A percentile compares a stretch with the other conserved stretches of the same genome.
These are phyloP conservation scores for Amblyteles armatorius DNA, from an alignment of 2,888 invertebrate genomes.

Conservation along the genomic window DNA sequence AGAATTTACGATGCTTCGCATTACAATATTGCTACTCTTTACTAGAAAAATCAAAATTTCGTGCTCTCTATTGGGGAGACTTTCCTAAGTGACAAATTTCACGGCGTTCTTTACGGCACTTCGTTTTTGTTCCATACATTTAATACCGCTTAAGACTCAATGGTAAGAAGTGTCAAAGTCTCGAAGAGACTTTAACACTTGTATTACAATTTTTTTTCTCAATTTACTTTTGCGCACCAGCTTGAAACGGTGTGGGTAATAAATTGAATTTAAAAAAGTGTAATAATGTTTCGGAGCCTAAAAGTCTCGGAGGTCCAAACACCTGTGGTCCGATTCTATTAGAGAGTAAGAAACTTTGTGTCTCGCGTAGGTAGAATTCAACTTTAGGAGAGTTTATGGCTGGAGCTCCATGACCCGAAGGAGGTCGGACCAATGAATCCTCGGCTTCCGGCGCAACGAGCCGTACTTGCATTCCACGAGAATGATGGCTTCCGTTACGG, in stretches of 20 bases:
- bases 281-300: not conserved
- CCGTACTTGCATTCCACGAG: slow-evolving; percentile 66
- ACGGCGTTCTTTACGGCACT: not conserved
- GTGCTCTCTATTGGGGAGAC: not conserved
- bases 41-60: not conserved
- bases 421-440: slow-evolving; percentile 62
- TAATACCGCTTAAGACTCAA: not conserved
- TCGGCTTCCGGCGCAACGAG: slow-evolving; percentile 64
- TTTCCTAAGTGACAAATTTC: not conserved
- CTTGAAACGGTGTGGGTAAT: not conserved
- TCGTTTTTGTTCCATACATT: not conserved
- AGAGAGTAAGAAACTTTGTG: slow-evolving; percentile 27
- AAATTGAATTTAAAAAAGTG: not conserved
- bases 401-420: slow-evolving; percentile 51
- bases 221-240: not conserved
- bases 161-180: not conserved
- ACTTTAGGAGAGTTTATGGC: slow-evolving; percentile 40
- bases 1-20: not conserved
- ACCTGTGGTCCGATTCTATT: slow-evolving; percentile 12
- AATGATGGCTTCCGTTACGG: slow-evolving; percentile 72
- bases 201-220: not conserved
- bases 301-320: not conserved
- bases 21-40: not conserved
- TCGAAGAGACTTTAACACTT: not conserved
- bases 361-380: slow-evolving; percentile 44